Evolutionary conservation across 2,888 invertebrate species (phyloP).

Genomic region (Smittia aterrima): DNA sequence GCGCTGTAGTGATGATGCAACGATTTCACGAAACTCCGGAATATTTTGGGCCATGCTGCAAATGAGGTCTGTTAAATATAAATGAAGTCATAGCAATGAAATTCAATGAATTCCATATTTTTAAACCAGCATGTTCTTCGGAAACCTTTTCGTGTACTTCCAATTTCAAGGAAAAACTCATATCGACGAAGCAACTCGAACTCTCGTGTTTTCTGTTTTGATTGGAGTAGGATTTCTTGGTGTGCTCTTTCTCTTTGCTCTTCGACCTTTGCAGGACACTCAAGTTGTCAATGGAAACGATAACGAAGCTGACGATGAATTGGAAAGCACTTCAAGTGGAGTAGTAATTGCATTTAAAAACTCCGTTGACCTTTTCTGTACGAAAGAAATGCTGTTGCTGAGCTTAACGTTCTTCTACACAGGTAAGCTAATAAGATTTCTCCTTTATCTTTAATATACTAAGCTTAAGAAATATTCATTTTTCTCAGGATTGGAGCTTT

Average conservation of each 20-base stretch:
- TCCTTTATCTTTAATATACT: constrained; percentile 13
- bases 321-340: constrained; percentile 54
- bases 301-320: constrained; percentile 53
- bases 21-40: constrained; percentile 91
- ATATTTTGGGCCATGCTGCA: constrained; percentile 97
- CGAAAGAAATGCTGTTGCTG: constrained; percentile 80
- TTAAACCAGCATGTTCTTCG: constrained; percentile 77
- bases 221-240: constrained; percentile 70
- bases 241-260: constrained; percentile 63
- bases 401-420: constrained; percentile 87
- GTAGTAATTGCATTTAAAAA: constrained; percentile 67
- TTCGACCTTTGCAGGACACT: constrained; percentile 59
- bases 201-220: constrained; percentile 78
- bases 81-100: constrained; percentile 69
- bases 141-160: constrained; percentile 92
- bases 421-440: constrained; percentile 57
- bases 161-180: constrained; percentile 74
- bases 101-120: not conserved
- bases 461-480: not conserved
- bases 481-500: constrained; percentile 78
- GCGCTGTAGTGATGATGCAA: constrained; percentile 80
- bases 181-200: constrained; percentile 70
- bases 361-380: constrained; percentile 73
- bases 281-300: constrained; percentile 51
- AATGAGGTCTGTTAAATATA: constrained; percentile 63